Evolutionary conservation across 2,888 invertebrate species (phyloP).

Genomic region (Eristalinus aeneus): DNA sequence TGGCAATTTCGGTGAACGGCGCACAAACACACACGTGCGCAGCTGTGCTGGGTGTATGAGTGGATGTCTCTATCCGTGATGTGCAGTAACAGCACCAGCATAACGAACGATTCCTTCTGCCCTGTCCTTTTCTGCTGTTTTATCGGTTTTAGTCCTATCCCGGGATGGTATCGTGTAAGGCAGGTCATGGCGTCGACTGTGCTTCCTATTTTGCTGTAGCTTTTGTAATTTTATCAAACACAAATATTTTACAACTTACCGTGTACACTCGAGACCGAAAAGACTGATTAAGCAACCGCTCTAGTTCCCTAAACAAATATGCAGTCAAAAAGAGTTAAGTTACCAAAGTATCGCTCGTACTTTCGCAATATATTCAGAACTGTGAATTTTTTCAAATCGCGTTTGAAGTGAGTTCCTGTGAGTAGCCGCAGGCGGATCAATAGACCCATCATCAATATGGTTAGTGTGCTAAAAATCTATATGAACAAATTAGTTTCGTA

Average conservation of each 20-base stretch:
- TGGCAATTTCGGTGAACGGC: conserved; percentile 23
- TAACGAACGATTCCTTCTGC: conserved; percentile 63
- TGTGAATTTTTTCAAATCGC: conserved; percentile 80
- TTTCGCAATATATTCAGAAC: conserved; percentile 79
- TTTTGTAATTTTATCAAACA: conserved; percentile 54
- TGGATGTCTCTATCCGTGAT: conserved; percentile 22
- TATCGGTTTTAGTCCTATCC: conserved; percentile 80
- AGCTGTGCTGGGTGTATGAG: not conserved
- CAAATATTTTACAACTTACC: conserved; percentile 16
- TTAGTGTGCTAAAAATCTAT: conserved; percentile 51
- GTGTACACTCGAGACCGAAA: conserved; percentile 49
- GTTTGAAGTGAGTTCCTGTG: conserved; percentile 75
- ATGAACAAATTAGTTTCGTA: conserved; percentile 4
- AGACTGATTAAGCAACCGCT: conserved; percentile 54
- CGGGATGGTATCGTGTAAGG: conserved; percentile 81
- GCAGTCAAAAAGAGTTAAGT: conserved; percentile 77
- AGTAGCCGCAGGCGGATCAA: conserved; percentile 17
- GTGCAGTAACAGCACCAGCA: conserved; percentile 61
- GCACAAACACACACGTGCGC: conserved; percentile 26
- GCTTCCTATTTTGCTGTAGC: conserved; percentile 67
- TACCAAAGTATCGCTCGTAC: conserved; percentile 76
- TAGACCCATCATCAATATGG: conserved; percentile 51
- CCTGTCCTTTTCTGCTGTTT: conserved; percentile 67
- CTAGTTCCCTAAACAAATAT: conserved; percentile 71
- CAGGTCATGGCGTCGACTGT: conserved; percentile 79